Conservation (phyloP, 2,888 invertebrate species). For the Drosophila greeni region DNA sequence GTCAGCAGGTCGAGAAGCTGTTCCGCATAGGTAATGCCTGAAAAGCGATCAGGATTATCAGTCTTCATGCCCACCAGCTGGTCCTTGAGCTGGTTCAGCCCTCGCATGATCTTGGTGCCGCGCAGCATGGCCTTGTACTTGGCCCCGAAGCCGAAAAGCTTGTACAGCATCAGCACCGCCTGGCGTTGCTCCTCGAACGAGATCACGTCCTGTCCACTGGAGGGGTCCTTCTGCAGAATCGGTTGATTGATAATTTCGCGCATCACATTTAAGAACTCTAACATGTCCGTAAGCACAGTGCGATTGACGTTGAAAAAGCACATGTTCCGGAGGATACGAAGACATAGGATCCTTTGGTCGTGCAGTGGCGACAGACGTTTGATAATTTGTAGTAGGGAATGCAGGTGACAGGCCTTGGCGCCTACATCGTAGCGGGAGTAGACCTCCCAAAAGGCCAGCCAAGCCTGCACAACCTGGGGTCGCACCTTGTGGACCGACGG, state of each 20-base stretch:
- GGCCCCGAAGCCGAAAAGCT: slow-evolving; percentile 73
- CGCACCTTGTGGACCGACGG: slow-evolving; percentile 62
- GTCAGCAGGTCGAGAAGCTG: slow-evolving; percentile 27
- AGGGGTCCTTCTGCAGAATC: slow-evolving; percentile 1
- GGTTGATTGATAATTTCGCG: slow-evolving; percentile 58
- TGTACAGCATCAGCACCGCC: slow-evolving; percentile 72
- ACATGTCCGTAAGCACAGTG: slow-evolving; percentile 62
- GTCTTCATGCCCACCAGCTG: slow-evolving; percentile 44
- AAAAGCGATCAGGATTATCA: slow-evolving; percentile 36
- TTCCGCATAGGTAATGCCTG: slow-evolving; percentile 38
- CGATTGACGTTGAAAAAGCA: slow-evolving; percentile 74
- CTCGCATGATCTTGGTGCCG: slow-evolving; percentile 70
- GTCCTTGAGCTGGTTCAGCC: slow-evolving; percentile 58
- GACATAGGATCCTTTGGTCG: slow-evolving; percentile 58
- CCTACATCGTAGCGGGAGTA: slow-evolving; percentile 76
- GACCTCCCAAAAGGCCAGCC: slow-evolving; percentile 77
- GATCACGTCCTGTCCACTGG: background rate
- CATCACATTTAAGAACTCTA: slow-evolving; percentile 63
- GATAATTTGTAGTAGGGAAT: slow-evolving; percentile 64
- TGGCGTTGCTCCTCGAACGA: slow-evolving; percentile 73
- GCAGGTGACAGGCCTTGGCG: slow-evolving; percentile 65
- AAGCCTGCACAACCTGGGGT: slow-evolving; percentile 62
- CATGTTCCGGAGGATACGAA: slow-evolving; percentile 77
- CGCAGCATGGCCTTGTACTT: slow-evolving; percentile 75
- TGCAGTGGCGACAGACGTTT: slow-evolving; percentile 51